These are phyloP conservation scores for Palythoa grandiflora DNA, from an alignment of 92 coral and sea anemone genomes.

Conservation along the genomic window DNA sequence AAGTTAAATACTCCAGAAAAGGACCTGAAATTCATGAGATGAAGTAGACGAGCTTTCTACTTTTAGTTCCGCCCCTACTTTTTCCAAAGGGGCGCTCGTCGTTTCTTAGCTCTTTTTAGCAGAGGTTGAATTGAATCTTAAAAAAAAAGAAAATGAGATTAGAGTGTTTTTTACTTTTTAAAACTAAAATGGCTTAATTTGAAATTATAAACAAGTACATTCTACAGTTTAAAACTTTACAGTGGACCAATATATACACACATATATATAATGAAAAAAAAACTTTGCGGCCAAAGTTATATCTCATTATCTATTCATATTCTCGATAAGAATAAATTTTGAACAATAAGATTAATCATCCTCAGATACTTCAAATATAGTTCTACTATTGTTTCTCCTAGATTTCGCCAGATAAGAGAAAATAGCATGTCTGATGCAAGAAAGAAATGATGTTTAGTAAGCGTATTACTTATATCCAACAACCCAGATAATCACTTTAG, in stretches of 20 bases:
- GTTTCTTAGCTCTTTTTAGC: neutral
- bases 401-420: neutral
- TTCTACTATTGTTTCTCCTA: neutral
- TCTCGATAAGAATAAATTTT: neutral
- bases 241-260: no score
- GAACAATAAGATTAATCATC: neutral
- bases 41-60: neutral
- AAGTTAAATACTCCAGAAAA: no score
- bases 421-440: neutral
- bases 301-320: no score
- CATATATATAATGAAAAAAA: no score
- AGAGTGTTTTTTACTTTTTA: no score
- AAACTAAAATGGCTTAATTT: no score
- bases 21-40: neutral
- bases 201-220: no score
- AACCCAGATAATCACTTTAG: neutral
- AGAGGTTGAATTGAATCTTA: no score
- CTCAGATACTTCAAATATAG: neutral
- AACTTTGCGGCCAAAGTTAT: no score
- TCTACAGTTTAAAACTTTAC: no score
- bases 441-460: neutral
- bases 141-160: neutral
- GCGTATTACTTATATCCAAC: neutral
- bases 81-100: neutral
- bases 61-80: neutral